Conservation (phyloP, 2,797 vertebrate species). For the Lithobates sylvaticus region DNA sequence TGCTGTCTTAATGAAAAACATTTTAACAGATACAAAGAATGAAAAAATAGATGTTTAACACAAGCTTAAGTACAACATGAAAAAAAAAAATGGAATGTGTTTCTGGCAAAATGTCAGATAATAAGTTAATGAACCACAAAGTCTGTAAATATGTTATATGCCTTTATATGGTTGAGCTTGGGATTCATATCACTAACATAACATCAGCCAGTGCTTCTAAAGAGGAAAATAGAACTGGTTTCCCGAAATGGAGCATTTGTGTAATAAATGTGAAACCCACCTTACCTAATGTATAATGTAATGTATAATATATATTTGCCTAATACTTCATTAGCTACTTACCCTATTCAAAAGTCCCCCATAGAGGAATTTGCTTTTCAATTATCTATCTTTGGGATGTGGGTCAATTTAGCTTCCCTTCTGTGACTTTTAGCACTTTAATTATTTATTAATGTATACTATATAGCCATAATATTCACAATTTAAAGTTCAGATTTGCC, state of each 20-base stretch:
- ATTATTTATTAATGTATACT: no score
- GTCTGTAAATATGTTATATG: slow-evolving; percentile 64
- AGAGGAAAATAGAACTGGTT: slow-evolving; percentile 59
- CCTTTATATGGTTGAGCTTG: slow-evolving; percentile 71
- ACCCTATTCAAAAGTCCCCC: no score
- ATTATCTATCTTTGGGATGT: no score
- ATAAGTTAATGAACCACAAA: slow-evolving; percentile 66
- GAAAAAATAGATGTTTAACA: slow-evolving; percentile 3
- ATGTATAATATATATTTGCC: no score
- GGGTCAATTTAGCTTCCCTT: no score
- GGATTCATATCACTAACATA: slow-evolving; percentile 62
- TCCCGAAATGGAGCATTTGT: not conserved
- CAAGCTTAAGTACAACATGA: slow-evolving; percentile 71
- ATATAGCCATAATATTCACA: no score
- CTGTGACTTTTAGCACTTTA: no score
- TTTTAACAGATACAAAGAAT: slow-evolving; percentile 1
- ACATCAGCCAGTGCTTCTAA: slow-evolving; percentile 64
- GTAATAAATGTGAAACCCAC: not conserved
- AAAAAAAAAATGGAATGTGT: slow-evolving; percentile 68
- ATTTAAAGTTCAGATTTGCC: no score
- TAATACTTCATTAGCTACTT: no score
- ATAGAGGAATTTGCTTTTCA: no score
- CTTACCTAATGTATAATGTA: no score
- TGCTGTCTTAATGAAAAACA: not conserved
- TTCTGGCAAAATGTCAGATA: slow-evolving; percentile 68